Conservation (phyloP, 1,140 invertebrate genomes). For the Neodiprion virginianus region DNA sequence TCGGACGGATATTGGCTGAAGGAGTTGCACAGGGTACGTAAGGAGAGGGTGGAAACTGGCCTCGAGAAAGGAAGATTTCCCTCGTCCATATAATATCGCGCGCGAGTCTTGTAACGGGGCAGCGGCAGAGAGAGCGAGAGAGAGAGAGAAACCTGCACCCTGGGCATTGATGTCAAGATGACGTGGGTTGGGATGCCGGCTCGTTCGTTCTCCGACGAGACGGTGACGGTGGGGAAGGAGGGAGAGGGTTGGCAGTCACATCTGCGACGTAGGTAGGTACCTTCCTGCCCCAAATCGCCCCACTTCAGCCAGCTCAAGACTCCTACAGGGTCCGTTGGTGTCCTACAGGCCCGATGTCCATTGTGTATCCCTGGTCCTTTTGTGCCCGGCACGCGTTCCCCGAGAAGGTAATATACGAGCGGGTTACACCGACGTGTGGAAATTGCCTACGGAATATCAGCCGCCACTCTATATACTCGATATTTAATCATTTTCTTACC, state of each 20-base stretch:
- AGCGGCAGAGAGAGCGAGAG: not conserved
- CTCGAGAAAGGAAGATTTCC: not conserved
- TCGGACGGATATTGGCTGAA: too few relatives aligned
- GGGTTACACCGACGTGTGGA: too few relatives aligned
- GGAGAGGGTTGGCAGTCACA: slow-evolving; percentile 6
- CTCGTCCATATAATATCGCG: not conserved
- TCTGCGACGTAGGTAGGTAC: not conserved
- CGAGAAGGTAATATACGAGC: too few relatives aligned
- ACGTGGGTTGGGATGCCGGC: not conserved
- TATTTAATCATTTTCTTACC: too few relatives aligned
- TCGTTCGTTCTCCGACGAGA: not conserved
- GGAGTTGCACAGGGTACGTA: too few relatives aligned
- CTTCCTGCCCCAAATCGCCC: not conserved
- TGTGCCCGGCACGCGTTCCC: too few relatives aligned
- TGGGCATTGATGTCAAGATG: slow-evolving; percentile 2
- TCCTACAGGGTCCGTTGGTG: too few relatives aligned
- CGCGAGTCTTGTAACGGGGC: not conserved
- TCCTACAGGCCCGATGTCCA: too few relatives aligned
- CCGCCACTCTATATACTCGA: too few relatives aligned
- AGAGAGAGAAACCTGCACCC: not conserved
- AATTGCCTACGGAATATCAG: too few relatives aligned
- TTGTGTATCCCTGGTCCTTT: too few relatives aligned
- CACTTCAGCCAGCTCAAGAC: too few relatives aligned
- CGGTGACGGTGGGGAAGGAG: not conserved
- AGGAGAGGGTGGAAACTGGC: not conserved